A percentile compares a stretch with the other conserved stretches of the same genome.
These are phyloP conservation scores for Pyrrhia umbra DNA, from an alignment of 2,888 invertebrate species.

Conservation along the genomic window DNA sequence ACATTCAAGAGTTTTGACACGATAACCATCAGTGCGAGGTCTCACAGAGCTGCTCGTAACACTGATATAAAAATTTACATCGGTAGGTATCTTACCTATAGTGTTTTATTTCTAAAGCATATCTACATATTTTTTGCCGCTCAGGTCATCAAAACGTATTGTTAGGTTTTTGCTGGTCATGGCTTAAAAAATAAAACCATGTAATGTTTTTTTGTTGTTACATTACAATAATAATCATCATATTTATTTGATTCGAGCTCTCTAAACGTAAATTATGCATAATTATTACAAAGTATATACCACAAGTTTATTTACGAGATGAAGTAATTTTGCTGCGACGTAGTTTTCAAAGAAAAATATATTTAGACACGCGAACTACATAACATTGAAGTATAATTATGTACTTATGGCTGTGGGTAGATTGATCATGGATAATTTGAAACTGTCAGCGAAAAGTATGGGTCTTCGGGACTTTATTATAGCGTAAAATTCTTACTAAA, in stretches of 20 bases:
- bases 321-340: slow-evolving; percentile 14
- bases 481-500: too few relatives aligned
- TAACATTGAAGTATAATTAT: too few relatives aligned
- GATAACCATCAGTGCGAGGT: neutral
- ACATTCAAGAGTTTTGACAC: neutral
- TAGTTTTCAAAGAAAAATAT: neutral
- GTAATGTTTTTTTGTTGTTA: slow-evolving; percentile 32
- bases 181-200: slow-evolving; percentile 31
- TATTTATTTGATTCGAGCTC: slow-evolving; percentile 43
- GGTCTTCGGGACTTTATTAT: too few relatives aligned
- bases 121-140: neutral
- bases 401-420: neutral
- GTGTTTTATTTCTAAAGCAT: neutral
- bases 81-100: neutral
- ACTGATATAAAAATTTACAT: neutral
- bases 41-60: neutral
- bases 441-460: too few relatives aligned
- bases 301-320: slow-evolving; percentile 8
- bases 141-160: slow-evolving; percentile 25
- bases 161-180: slow-evolving; percentile 30
- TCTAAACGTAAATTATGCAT: slow-evolving; percentile 14
- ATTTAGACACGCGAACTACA: neutral
- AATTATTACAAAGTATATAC: slow-evolving; percentile 19
- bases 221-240: slow-evolving; percentile 14
- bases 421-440: neutral